Base-by-base conservation (phyloP, 2,888 invertebrate species). In the Arctia plantaginis region DNA sequence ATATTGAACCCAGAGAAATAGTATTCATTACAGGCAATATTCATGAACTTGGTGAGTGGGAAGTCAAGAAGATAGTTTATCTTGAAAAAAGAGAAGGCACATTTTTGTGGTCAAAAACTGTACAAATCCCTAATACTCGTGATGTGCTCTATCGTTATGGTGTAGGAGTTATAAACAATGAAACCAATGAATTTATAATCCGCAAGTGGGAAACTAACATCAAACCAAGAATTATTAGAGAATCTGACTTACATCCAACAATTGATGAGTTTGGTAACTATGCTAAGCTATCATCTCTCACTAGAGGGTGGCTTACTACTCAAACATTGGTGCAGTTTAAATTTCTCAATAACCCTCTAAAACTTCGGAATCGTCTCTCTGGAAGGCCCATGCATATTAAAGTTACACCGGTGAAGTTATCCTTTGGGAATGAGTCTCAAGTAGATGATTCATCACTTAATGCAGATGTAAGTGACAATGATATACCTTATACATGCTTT, bases 241-340 rank as follows among this genome's bases (percentile, higher is more conserved):
- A 93, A 81, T 90, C 93, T 73, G 89, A 90, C 85, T 84, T 91
- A 64, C 90, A 94, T 80, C 96, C 96, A 55, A 91, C 93, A 75
- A 93, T 95, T 39, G 97, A 98, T 80, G 94, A 94, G 69, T 98
- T 98, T 94, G 98, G 98, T 68, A 94, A 96, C 84, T 96, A 96
- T 85, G 96, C 96, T 84, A 96, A 94, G 23, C 92, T 93, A 41
- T 92, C 93, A 79, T 96, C 96, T 82, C 93, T 98, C 23, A 97
- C 97, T 87, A 96, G 97, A 82, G 99, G 99, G 23, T 99, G 99
- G 99, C 95, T 99, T 44, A 98, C 98, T 62, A 96, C 96, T 79
- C 98, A 98, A 90, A 97, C 97, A n/a, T 95, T 98, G 73, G 96
- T 99, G 68, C 98, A 99, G 90, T 96, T 99, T 77, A 98, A 98